phyloP scores from a whole-genome alignment of 2,797 vertebrate species.

The Notamacropus eugenii region DNA sequence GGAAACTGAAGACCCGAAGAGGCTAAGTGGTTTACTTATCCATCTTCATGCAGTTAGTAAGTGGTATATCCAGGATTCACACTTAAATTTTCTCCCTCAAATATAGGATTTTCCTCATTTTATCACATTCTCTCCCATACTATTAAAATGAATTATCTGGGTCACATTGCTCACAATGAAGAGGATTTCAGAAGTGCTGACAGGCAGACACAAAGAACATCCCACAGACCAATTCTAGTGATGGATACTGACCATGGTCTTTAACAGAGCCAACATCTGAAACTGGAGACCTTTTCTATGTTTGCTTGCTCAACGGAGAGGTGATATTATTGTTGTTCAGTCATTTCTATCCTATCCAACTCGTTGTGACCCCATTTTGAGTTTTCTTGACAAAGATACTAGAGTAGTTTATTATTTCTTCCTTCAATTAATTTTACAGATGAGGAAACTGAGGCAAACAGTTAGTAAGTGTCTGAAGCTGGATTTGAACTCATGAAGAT shows the following conservation, averaged over 20 bases:
- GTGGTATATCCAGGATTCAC: background rate
- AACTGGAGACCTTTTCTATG: background rate
- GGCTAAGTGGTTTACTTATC: background rate
- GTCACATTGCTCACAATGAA: background rate
- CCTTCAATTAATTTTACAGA: background rate
- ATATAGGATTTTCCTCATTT: background rate
- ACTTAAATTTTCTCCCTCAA: background rate
- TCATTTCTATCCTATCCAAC: no score
- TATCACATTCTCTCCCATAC: background rate
- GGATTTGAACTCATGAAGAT: background rate
- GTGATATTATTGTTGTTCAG: background rate
- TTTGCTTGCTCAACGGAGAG: background rate
- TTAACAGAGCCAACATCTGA: background rate
- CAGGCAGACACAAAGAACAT: background rate
- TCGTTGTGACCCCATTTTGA: background rate
- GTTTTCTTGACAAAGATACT: background rate
- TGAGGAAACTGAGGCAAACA: background rate
- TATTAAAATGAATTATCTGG: background rate
- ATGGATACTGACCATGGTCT: background rate
- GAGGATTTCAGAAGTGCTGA: background rate
- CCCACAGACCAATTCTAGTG: background rate
- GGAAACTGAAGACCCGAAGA: background rate
- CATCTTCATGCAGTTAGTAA: background rate
- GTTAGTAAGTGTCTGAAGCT: background rate
- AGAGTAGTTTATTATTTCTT: background rate